Percentiles rank a stretch among this genome's conserved stretches.
Conservation (phyloP, 2,797 vertebrate species). For the Arnoldichthys spilopterus region DNA sequence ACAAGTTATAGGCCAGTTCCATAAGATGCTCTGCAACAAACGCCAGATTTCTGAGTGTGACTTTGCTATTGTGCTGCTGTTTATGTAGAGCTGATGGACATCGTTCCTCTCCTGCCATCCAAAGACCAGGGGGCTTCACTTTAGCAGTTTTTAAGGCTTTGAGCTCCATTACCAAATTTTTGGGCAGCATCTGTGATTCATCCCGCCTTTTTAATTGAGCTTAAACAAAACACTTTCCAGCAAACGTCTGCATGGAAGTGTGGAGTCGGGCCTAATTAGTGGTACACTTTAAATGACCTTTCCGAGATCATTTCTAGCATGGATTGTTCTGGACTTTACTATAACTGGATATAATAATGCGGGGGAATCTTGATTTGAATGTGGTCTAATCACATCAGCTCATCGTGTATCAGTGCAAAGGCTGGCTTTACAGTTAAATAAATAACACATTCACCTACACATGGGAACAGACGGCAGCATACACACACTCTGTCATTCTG, state of each 20-base stretch:
- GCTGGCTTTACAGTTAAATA: conserved; percentile 30
- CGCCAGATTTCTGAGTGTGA: no score
- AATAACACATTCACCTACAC: conserved; percentile 49
- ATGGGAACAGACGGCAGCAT: conserved; percentile 1
- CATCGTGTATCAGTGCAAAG: background rate
- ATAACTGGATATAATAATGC: conserved; percentile 6
- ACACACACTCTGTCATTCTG: conserved; percentile 14
- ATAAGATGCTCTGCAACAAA: no score
- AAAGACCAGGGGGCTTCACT: conserved; percentile 26
- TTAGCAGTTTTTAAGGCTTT: conserved; percentile 20
- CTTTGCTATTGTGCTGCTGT: no score
- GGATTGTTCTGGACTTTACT: conserved; percentile 8
- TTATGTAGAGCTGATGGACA: conserved; percentile 23
- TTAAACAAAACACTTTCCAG: conserved; percentile 41
- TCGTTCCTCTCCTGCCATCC: conserved; percentile 31
- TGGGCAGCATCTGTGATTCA: conserved; percentile 25
- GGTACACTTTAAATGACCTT: conserved; percentile 38
- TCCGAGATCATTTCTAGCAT: conserved; percentile 21
- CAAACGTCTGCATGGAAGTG: conserved; percentile 30
- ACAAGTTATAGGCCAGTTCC: no score
- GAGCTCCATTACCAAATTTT: background rate
- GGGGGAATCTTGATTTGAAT: conserved; percentile 1
- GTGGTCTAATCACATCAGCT: conserved; percentile 13
- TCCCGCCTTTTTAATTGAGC: conserved; percentile 50
- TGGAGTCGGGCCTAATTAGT: conserved; percentile 41